phyloP scores from a whole-genome alignment of 2,797 vertebrate species.

The Hemibagrus guttatus region DNA sequence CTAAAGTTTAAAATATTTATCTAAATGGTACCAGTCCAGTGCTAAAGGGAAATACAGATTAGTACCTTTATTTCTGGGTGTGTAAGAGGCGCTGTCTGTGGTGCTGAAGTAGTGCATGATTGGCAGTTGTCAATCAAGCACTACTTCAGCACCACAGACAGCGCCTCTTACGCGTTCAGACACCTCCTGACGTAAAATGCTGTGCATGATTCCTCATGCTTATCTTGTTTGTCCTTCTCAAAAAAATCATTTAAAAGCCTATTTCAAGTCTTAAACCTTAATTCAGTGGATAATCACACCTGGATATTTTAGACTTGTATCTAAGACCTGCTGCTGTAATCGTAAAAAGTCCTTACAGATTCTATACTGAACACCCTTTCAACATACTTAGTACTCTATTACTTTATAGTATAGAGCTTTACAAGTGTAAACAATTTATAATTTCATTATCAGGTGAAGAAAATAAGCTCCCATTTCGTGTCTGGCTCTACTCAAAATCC shows the following conservation, averaged over 20 bases:
- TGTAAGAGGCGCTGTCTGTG: conserved; percentile 1
- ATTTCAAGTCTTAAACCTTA: not conserved
- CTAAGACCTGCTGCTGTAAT: not conserved
- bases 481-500: not conserved
- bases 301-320: not conserved
- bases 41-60: not conserved
- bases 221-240: not conserved
- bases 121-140: conserved; percentile 30
- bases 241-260: not conserved
- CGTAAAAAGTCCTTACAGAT: not conserved
- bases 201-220: no score
- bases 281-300: not conserved
- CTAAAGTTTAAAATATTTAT: not conserved
- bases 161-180: not conserved
- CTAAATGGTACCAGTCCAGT: not conserved
- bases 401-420: not conserved
- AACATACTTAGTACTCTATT: not conserved
- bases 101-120: conserved; percentile 24
- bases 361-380: not conserved
- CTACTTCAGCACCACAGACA: not conserved
- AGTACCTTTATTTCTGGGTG: not conserved
- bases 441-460: not conserved
- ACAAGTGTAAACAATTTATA: not conserved
- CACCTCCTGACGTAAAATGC: not conserved
- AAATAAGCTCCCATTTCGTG: not conserved